A percentile compares a stretch with the other conserved stretches of the same genome.
phyloP scores from a whole-genome alignment of 2,888 invertebrate genomes.

The Ectropis crepuscularia region DNA sequence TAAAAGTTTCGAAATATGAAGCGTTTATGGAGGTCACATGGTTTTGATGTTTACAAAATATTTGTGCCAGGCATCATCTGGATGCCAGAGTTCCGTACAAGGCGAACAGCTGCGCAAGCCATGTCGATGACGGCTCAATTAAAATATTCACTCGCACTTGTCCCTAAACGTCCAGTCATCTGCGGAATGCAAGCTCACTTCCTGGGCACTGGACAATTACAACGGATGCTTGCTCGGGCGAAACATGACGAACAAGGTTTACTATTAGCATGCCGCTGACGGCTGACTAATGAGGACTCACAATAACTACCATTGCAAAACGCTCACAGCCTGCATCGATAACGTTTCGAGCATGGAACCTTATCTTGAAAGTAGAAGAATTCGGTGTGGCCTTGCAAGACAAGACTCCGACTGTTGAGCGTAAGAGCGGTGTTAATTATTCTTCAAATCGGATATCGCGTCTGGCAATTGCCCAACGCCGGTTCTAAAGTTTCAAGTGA shows the following conservation, averaged over 20 bases:
- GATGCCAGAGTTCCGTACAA: constrained; percentile 13
- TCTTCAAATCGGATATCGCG: constrained; percentile 28
- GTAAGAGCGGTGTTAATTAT: constrained; percentile 25
- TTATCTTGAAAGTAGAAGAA: constrained; percentile 21
- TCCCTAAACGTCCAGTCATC: constrained; percentile 64
- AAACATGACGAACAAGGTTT: constrained; percentile 54
- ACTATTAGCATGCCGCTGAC: constrained; percentile 46
- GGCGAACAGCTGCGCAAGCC: constrained; percentile 18
- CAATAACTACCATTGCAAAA: constrained; percentile 16
- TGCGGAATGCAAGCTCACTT: constrained; percentile 75
- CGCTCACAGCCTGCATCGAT: constrained; percentile 11
- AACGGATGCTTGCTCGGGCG: constrained; percentile 58
- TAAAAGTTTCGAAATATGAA: too few species aligned
- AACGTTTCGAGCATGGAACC: constrained; percentile 7
- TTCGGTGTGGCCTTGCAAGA: constrained; percentile 18
- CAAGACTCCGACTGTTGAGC: constrained; percentile 24
- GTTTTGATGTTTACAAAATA: constrained; percentile 1
- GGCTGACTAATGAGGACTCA: constrained; percentile 47
- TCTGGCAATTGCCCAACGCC: constrained; percentile 25
- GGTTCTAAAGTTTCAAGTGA: constrained; percentile 28
- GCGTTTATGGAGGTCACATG: neutral
- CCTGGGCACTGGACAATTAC: constrained; percentile 72
- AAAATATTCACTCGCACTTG: constrained; percentile 62
- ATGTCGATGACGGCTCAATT: constrained; percentile 51
- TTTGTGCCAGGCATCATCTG: constrained; percentile 1